Conservation (phyloP, 2,113 vertebrate genomes). For the Crocuta crocuta region DNA sequence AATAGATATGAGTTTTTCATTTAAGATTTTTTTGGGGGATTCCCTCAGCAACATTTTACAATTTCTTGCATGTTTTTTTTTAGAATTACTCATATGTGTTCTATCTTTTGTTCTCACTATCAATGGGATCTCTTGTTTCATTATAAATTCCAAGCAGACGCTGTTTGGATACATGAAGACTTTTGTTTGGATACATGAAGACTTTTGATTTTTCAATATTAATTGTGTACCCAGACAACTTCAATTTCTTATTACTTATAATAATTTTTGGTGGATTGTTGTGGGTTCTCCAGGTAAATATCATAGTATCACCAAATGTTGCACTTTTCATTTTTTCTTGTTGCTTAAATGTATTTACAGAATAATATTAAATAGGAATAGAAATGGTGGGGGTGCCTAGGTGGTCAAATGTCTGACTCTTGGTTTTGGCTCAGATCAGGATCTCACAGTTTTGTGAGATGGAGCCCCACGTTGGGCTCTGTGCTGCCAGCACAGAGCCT, state of each 20-base stretch:
- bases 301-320: background rate
- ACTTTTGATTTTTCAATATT: background rate
- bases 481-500: too few relatives aligned
- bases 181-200: background rate
- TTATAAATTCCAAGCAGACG: slow-evolving; percentile 10
- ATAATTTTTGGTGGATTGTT: background rate
- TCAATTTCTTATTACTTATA: slow-evolving; percentile 30
- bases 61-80: background rate
- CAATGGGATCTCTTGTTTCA: background rate
- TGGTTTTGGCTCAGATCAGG: too few relatives aligned
- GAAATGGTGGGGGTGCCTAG: too few relatives aligned
- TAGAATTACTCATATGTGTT: background rate
- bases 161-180: background rate
- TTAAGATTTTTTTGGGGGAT: background rate
- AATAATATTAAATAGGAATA: background rate
- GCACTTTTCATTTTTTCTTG: background rate
- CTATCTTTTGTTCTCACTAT: slow-evolving; percentile 10
- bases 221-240: background rate
- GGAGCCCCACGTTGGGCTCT: too few relatives aligned
- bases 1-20: slow-evolving; percentile 31
- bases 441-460: too few relatives aligned
- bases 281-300: background rate
- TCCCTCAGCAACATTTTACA: background rate
- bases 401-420: too few relatives aligned
- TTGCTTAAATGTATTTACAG: background rate